These are phyloP conservation scores for Lucilia cuprina DNA, from an alignment of 1,140 invertebrate species.

Conservation along the genomic window DNA sequence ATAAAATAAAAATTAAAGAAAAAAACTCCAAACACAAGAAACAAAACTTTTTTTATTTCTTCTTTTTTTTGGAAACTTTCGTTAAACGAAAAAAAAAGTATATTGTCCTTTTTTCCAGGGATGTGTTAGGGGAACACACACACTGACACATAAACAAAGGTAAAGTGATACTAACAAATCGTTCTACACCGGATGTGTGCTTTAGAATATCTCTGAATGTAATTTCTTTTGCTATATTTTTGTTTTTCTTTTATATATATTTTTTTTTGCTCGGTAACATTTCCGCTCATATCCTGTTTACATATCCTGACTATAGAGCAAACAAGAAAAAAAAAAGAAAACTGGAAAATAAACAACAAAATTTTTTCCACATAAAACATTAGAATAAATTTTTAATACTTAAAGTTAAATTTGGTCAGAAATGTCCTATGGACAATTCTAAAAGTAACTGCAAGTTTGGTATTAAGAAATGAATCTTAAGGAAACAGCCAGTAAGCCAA, in stretches of 20 bases:
- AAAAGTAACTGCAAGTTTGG: no score
- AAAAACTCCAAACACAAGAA: neutral
- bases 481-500: no score
- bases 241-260: neutral
- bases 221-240: neutral
- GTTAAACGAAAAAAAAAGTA: neutral
- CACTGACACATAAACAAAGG: neutral
- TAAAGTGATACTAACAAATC: conserved; percentile 13
- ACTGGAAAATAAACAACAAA: neutral
- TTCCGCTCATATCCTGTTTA: conserved; percentile 30
- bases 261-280: neutral
- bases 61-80: neutral
- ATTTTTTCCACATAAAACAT: neutral
- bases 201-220: neutral
- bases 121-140: neutral
- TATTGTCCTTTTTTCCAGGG: neutral
- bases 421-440: no score
- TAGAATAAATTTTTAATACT: neutral
- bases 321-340: neutral
- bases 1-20: neutral
- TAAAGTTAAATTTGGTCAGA: neutral
- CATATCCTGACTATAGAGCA: neutral
- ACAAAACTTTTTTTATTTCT: neutral
- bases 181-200: conserved; percentile 1
- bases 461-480: no score